These are phyloP conservation scores for Tapirus indicus DNA, from an alignment of 2,797 vertebrate genomes.

Conservation along the genomic window DNA sequence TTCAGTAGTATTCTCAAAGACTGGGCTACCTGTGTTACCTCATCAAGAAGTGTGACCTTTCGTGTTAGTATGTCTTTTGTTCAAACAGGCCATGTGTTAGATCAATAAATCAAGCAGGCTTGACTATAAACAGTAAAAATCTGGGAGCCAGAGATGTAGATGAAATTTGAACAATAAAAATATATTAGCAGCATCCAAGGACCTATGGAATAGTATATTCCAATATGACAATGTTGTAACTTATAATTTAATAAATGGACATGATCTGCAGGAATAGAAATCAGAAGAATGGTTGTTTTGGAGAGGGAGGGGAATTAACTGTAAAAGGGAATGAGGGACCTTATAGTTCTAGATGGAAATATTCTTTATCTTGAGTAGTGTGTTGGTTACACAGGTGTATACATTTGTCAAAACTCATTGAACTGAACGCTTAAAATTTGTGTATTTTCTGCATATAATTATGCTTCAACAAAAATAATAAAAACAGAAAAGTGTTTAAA, in stretches of 20 bases:
- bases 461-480: slow-evolving; percentile 24
- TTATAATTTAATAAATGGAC: not conserved
- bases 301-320: not conserved
- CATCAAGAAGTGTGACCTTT: slow-evolving; percentile 13
- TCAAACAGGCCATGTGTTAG: not conserved
- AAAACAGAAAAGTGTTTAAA: slow-evolving; percentile 1
- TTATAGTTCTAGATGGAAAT: not conserved
- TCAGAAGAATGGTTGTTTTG: not conserved
- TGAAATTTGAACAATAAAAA: not conserved
- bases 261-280: not conserved
- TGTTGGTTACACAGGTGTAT: not conserved
- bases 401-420: not conserved
- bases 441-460: not conserved
- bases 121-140: not conserved
- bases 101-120: not conserved
- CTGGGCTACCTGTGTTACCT: not conserved
- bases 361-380: not conserved
- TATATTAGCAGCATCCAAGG: not conserved
- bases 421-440: not conserved
- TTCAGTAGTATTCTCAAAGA: slow-evolving; percentile 26
- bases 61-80: slow-evolving; percentile 20
- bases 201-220: not conserved
- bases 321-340: not conserved
- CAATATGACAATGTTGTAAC: not conserved
- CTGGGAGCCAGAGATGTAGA: not conserved